Evolutionary conservation across 2,888 invertebrate genomes (phyloP).

Genomic region (Thera britannica): DNA sequence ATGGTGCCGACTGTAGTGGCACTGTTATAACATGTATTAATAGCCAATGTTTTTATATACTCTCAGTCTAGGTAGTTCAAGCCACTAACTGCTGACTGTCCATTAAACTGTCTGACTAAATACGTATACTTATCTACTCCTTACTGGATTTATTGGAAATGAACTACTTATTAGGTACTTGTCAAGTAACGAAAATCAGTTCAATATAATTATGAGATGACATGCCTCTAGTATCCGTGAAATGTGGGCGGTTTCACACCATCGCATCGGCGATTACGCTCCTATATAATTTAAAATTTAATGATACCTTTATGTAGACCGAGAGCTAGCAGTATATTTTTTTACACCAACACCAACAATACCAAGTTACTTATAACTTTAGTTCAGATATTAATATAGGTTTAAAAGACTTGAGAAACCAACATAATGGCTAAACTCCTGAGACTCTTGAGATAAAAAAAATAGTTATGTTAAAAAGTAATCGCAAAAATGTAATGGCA

Average conservation of each 20-base stretch:
- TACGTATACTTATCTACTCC: background rate
- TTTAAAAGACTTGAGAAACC: too few species aligned
- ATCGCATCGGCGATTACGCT: background rate
- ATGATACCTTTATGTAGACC: background rate
- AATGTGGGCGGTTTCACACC: constrained; percentile 11
- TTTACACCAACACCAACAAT: too few species aligned
- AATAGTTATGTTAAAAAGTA: too few species aligned
- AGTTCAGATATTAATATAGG: too few species aligned
- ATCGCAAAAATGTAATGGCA: too few species aligned
- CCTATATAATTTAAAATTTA: background rate
- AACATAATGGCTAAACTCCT: too few species aligned
- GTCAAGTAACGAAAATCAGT: constrained; percentile 8
- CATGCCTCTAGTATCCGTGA: constrained; percentile 1
- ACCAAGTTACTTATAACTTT: too few species aligned
- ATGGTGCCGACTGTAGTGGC: constrained; percentile 13
- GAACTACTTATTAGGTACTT: background rate
- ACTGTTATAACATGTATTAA: background rate
- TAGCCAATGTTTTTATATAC: background rate
- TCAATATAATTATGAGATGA: constrained; percentile 2
- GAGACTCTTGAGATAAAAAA: too few species aligned
- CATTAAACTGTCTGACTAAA: background rate
- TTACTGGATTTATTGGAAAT: background rate
- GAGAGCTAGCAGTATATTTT: background rate
- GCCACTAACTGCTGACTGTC: background rate
- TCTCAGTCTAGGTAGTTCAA: background rate